These are phyloP conservation scores for Protonemura montana DNA, from an alignment of 2,888 invertebrate species.

Conservation along the genomic window DNA sequence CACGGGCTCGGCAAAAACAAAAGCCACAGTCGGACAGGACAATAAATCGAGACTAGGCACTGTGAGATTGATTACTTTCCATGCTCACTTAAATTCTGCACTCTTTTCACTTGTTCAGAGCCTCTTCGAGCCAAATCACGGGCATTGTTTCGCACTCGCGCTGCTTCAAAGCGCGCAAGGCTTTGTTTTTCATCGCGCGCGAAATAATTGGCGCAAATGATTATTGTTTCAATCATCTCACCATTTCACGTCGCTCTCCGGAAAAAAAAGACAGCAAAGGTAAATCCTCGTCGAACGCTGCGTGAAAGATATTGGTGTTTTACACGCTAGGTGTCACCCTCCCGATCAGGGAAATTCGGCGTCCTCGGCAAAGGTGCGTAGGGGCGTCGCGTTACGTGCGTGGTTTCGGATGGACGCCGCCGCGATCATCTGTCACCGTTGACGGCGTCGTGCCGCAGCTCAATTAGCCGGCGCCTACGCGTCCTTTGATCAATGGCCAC, in stretches of 20 bases:
- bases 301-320: too few species aligned
- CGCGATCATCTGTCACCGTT: too few species aligned
- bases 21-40: neutral
- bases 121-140: neutral
- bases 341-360: too few species aligned
- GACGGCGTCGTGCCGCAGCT: too few species aligned
- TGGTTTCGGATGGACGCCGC: too few species aligned
- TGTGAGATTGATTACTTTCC: neutral
- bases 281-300: too few species aligned
- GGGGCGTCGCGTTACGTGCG: too few species aligned
- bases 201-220: neutral
- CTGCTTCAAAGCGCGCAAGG: neutral
- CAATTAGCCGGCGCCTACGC: too few species aligned
- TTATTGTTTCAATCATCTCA: neutral
- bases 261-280: neutral
- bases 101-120: neutral
- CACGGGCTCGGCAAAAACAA: neutral
- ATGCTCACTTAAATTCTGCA: constrained; percentile 12
- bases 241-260: neutral
- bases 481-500: too few species aligned
- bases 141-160: neutral
- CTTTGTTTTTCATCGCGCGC: neutral
- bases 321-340: too few species aligned
- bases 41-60: neutral
- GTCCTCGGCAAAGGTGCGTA: too few species aligned